Conservation (phyloP, 2,888 invertebrate species). For the Epirrhoe alternata region DNA sequence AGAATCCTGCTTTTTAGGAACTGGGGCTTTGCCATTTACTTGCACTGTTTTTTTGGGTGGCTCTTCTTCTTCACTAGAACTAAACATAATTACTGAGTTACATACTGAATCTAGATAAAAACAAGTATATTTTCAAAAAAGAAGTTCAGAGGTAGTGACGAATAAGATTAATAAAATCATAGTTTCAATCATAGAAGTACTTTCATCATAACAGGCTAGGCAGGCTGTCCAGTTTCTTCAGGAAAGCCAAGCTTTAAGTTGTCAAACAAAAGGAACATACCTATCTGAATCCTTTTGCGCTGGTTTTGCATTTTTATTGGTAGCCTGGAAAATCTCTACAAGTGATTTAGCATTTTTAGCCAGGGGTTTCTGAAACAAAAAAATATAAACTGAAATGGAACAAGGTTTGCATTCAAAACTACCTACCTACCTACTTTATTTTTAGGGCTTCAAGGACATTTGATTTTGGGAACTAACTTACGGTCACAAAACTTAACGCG, state of each 20-base stretch:
- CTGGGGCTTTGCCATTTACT: slow-evolving; percentile 65
- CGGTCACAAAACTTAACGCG: not conserved
- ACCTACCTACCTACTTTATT: too few relatives aligned
- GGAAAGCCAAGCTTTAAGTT: not conserved
- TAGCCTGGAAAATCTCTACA: slow-evolving; percentile 76
- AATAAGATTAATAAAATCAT: slow-evolving; percentile 51
- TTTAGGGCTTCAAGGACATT: not conserved
- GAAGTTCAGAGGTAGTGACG: slow-evolving; percentile 79
- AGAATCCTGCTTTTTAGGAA: slow-evolving; percentile 64
- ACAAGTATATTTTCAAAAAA: not conserved
- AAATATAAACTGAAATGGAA: not conserved
- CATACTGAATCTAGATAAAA: not conserved
- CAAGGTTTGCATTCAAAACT: not conserved
- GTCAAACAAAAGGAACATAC: slow-evolving; percentile 42
- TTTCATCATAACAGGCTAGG: slow-evolving; percentile 30
- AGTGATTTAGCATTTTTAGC: slow-evolving; percentile 88
- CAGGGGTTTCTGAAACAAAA: slow-evolving; percentile 81
- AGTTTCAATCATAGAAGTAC: slow-evolving; percentile 29
- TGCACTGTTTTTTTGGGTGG: slow-evolving; percentile 59
- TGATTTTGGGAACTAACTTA: not conserved
- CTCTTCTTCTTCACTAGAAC: slow-evolving; percentile 66
- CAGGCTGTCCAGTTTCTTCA: not conserved
- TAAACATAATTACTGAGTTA: slow-evolving; percentile 25
- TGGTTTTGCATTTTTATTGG: slow-evolving; percentile 39
- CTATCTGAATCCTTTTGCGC: slow-evolving; percentile 44